Conservation (phyloP, 2,113 vertebrate genomes). For the Isurus oxyrinchus region DNA sequence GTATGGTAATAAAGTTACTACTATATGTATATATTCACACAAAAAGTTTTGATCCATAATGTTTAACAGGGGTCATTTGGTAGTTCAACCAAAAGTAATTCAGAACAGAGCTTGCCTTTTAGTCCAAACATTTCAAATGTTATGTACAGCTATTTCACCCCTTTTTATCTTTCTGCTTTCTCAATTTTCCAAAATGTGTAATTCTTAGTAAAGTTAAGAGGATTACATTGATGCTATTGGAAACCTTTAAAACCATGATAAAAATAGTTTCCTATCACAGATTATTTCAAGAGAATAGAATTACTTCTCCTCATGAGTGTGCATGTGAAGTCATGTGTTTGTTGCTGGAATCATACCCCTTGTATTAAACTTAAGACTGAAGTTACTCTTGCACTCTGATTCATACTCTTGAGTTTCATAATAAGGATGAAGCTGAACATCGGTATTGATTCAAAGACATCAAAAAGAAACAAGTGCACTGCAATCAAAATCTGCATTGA, state of each 20-base stretch:
- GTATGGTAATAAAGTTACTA: not conserved
- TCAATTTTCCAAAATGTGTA: conserved; percentile 22
- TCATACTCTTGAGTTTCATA: conserved; percentile 48
- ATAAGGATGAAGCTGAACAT: conserved; percentile 63
- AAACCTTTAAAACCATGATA: not conserved
- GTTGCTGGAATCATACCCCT: not conserved
- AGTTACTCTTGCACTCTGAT: conserved; percentile 48
- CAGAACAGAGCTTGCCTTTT: not conserved
- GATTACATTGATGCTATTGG: conserved; percentile 9
- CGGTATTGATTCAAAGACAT: conserved; percentile 63
- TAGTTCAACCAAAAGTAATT: not conserved
- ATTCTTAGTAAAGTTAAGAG: conserved; percentile 29
- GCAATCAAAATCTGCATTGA: conserved; percentile 59
- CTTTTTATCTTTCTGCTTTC: not conserved
- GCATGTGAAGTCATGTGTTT: conserved; percentile 16
- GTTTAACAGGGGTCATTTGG: not conserved
- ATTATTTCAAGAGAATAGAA: conserved; percentile 26
- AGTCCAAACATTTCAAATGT: conserved; percentile 7
- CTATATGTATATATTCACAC: not conserved
- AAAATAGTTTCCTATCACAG: conserved; percentile 7
- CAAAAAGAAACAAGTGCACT: conserved; percentile 62
- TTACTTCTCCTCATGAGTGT: not conserved
- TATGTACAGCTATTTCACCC: not conserved
- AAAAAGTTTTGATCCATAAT: not conserved
- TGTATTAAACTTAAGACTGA: conserved; percentile 49